Conservation (phyloP, 2,888 invertebrate genomes). For the Cheiracanthium punctorium region DNA sequence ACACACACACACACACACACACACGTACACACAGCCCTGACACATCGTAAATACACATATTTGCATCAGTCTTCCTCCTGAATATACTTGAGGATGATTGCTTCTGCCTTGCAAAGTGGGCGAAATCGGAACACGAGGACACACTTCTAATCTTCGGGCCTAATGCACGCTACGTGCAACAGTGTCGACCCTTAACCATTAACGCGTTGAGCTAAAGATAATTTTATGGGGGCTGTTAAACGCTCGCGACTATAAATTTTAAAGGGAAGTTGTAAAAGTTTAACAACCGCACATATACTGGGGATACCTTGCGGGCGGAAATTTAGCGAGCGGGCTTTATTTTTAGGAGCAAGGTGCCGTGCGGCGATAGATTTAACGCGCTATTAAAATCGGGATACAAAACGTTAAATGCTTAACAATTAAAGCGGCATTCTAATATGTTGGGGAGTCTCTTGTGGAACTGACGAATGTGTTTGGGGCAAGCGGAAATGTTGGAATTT, state of each 20-base stretch:
- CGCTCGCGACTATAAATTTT: neutral
- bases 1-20: too few species aligned
- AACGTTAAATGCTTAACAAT: neutral
- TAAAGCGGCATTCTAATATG: neutral
- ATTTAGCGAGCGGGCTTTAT: neutral
- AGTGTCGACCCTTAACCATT: neutral
- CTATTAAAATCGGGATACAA: slow-evolving; percentile 4
- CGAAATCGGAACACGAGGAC: neutral
- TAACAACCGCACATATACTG: neutral
- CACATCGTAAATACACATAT: too few species aligned
- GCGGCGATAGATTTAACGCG: neutral
- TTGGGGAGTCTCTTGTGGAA: too few species aligned
- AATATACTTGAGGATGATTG: neutral
- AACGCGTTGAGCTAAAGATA: neutral
- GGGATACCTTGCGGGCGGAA: neutral
- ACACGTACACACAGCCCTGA: too few species aligned
- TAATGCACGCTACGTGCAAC: neutral
- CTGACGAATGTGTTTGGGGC: too few species aligned
- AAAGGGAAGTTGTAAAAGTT: neutral
- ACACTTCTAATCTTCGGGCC: neutral
- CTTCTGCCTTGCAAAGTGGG: neutral
- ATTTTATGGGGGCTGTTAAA: neutral
- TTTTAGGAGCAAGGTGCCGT: neutral
- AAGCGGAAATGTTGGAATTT: too few species aligned
- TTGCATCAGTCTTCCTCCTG: too few species aligned